Percentiles rank a stretch among this genome's conserved stretches.
Conservation (phyloP, 2,888 invertebrate genomes). For the Arrhopalites spinosus region DNA sequence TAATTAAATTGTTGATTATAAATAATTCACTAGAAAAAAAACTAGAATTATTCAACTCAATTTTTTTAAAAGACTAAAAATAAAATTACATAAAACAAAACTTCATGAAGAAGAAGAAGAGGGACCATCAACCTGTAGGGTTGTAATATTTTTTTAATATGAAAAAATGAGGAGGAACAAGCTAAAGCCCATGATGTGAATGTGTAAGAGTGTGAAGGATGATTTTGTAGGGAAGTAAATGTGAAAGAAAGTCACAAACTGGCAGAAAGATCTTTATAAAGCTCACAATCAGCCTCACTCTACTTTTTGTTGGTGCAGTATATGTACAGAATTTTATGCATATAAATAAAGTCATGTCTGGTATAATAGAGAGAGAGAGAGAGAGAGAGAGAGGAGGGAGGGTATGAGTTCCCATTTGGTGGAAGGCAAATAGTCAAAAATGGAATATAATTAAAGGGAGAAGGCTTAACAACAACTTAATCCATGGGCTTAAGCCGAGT, state of each 20-base stretch:
- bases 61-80: background rate
- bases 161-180: background rate
- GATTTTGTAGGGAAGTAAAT: background rate
- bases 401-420: conserved; percentile 42
- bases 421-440: conserved; percentile 47
- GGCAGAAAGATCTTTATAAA: too few relatives aligned
- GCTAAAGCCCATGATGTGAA: too few relatives aligned
- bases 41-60: too few relatives aligned
- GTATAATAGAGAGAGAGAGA: conserved; percentile 21
- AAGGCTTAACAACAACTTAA: conserved; percentile 48
- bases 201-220: background rate
- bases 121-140: background rate
- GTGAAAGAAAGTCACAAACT: background rate
- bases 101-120: too few relatives aligned
- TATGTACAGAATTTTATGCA: too few relatives aligned
- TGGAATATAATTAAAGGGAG: conserved; percentile 52
- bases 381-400: background rate
- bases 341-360: too few relatives aligned
- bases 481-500: conserved; percentile 50
- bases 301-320: too few relatives aligned
- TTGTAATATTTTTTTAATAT: too few relatives aligned
- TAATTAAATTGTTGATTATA: too few relatives aligned
- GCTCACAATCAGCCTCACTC: too few relatives aligned
- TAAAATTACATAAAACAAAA: background rate
- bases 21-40: too few relatives aligned